Percentiles rank a stretch among this genome's conserved stretches.
These are phyloP conservation scores for Diplazon laetatorius DNA, from an alignment of 2,888 invertebrate genomes.

Conservation along the genomic window DNA sequence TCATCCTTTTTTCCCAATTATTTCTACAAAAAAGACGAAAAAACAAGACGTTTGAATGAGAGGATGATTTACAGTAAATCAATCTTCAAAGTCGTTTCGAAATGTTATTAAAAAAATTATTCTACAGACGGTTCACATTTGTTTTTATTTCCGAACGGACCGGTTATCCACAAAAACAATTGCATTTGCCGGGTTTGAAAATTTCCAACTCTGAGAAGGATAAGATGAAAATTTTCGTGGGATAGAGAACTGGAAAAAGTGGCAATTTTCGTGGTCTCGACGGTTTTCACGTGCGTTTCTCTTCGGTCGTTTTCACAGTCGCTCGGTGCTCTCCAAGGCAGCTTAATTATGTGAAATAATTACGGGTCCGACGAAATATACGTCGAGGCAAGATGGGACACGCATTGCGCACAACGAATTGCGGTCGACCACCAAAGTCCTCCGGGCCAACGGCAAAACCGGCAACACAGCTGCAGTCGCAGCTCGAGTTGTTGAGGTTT, in stretches of 20 bases:
- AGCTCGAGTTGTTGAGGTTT: constrained; percentile 63
- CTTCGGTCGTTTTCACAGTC: constrained; percentile 7
- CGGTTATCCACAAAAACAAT: too few relatives aligned
- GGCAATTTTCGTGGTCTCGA: constrained; percentile 14
- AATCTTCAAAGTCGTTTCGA: too few relatives aligned
- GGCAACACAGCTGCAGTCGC: constrained; percentile 65
- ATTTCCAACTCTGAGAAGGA: too few relatives aligned
- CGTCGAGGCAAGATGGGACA: constrained; percentile 65
- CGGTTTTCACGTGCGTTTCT: neutral
- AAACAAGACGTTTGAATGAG: too few relatives aligned
- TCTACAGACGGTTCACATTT: too few relatives aligned
- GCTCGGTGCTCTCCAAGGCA: constrained; percentile 38
- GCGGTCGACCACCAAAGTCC: constrained; percentile 71
- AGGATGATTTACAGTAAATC: too few relatives aligned
- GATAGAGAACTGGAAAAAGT: constrained; percentile 1
- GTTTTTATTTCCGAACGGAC: too few relatives aligned
- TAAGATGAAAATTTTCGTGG: neutral
- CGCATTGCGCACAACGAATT: constrained; percentile 72
- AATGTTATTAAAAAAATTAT: too few relatives aligned
- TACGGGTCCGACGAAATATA: constrained; percentile 70
- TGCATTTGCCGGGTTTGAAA: neutral
- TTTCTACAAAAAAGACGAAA: too few relatives aligned
- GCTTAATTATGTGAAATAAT: constrained; percentile 78
- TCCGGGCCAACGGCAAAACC: constrained; percentile 61
- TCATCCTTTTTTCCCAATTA: too few relatives aligned